Conservation (phyloP, 2,888 invertebrate species). For the Dicyrtomina minuta region DNA sequence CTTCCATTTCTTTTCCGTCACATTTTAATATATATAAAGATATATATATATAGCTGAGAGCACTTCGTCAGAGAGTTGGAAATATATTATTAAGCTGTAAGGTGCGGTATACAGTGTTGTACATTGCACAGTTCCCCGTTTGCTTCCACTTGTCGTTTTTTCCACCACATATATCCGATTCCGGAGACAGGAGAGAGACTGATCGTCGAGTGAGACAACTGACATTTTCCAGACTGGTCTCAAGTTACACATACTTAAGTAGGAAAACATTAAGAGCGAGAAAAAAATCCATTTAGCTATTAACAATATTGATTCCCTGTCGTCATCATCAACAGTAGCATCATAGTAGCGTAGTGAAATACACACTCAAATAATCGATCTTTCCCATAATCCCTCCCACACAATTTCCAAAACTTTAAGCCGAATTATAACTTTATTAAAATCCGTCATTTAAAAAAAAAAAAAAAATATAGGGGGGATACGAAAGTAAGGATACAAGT, state of each 20-base stretch:
- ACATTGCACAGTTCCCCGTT: neutral
- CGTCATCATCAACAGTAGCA: constrained; percentile 8
- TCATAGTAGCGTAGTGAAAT: neutral
- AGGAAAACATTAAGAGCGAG: constrained; percentile 23
- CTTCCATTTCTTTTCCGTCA: neutral
- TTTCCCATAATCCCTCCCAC: no score
- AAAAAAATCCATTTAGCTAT: constrained; percentile 23
- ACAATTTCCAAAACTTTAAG: no score
- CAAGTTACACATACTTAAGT: constrained; percentile 27
- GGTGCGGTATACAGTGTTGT: neutral
- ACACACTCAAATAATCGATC: neutral
- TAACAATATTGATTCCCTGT: constrained; percentile 31
- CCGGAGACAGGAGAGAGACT: neutral
- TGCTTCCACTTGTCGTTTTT: constrained; percentile 10
- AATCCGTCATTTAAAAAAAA: no score
- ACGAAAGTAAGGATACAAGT: no score
- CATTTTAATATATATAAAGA: neutral
- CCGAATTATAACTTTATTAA: no score
- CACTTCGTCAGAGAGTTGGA: neutral
- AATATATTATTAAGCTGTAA: neutral
- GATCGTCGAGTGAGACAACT: constrained; percentile 11
- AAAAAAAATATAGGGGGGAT: no score
- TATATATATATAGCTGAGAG: neutral
- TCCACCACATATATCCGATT: neutral
- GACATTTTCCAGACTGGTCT: constrained; percentile 27